A percentile compares a stretch with the other conserved stretches of the same genome.
phyloP scores from a whole-genome alignment of 2,888 invertebrate genomes.

The Eilema caniola region DNA sequence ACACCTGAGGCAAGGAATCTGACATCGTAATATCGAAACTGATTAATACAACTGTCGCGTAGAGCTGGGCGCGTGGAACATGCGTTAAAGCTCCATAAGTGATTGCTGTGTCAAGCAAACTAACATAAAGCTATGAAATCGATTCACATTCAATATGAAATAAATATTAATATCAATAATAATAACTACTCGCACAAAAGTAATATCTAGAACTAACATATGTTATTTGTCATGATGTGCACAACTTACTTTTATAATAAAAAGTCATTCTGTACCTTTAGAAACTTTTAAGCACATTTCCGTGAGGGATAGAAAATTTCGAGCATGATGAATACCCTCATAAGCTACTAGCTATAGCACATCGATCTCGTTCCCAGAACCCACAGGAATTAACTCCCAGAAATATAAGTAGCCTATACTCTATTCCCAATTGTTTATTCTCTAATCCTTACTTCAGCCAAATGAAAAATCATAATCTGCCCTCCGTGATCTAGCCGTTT shows the following conservation, averaged over 20 bases:
- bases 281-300: neutral
- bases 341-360: neutral
- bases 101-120: neutral
- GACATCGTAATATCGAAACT: constrained; percentile 19
- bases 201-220: neutral
- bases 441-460: neutral
- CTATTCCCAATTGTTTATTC: neutral
- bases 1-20: constrained; percentile 36
- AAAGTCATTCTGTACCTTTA: neutral
- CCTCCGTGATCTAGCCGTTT: neutral
- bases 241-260: neutral
- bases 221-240: neutral
- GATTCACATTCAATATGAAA: neutral
- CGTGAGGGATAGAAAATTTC: neutral
- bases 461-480: too few relatives aligned
- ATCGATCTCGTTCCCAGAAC: neutral
- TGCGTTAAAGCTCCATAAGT: neutral
- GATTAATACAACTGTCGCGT: constrained; percentile 17
- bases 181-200: neutral
- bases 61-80: neutral
- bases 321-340: neutral
- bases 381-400: neutral
- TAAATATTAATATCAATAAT: neutral
- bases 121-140: neutral
- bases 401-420: neutral